These are phyloP conservation scores for Iguana delicatissima DNA, from an alignment of 2,797 vertebrate species.

Conservation along the genomic window DNA sequence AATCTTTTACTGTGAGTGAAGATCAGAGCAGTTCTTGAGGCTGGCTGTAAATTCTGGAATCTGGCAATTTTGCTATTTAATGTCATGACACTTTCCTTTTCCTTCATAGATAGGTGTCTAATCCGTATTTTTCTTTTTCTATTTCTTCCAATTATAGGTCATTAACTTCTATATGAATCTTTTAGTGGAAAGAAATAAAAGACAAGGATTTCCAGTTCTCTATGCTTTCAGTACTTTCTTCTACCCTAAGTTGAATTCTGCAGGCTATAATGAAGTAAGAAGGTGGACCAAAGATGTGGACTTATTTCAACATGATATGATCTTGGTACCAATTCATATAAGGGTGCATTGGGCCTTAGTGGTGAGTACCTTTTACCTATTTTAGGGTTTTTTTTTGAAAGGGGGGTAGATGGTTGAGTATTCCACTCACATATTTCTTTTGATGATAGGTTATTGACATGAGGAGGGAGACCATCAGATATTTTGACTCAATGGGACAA, in stretches of 20 bases:
- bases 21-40: not conserved
- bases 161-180: constrained; percentile 96
- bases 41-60: fast-evolving
- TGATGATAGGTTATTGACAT: constrained; percentile 87
- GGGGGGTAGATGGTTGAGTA: not conserved
- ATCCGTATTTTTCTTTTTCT: not conserved
- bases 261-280: constrained; percentile 86
- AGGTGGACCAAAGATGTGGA: constrained; percentile 93
- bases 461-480: constrained; percentile 84
- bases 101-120: not conserved
- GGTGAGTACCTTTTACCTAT: constrained; percentile 72
- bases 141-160: constrained; percentile 77
- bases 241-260: constrained; percentile 86
- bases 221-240: constrained; percentile 95
- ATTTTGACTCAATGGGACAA: constrained; percentile 92
- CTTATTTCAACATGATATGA: constrained; percentile 88
- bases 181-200: constrained; percentile 85
- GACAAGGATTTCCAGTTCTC: constrained; percentile 79
- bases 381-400: not conserved
- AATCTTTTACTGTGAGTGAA: not conserved
- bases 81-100: not conserved
- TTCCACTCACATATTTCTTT: constrained; percentile 47
- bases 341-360: constrained; percentile 89
- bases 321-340: constrained; percentile 91
- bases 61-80: not conserved